Base-by-base conservation (phyloP, 2,888 invertebrate genomes). In the Dilophus febrilis region DNA sequence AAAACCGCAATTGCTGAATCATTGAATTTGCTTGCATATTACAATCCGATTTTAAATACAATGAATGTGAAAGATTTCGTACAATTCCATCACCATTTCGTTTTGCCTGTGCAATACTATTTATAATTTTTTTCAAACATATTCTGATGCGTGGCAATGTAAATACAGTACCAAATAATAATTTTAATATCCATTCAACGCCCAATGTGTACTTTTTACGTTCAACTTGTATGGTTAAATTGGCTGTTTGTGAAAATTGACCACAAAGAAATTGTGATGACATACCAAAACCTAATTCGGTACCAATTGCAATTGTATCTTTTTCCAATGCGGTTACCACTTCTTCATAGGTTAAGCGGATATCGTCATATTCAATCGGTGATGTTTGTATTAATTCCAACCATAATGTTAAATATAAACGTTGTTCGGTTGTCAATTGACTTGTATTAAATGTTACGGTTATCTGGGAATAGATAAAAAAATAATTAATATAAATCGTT, bases 321-420 rank as follows among this genome's bases (percentile, higher is more conserved):
- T 73, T 71, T 52, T 84, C 81, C 26, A 86, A 68, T 51, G 80
- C 70, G 1, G 79, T 71, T n/a, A 90, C 79, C 16, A 91, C 74
- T 2, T 79, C 72, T 53, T 79, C 76, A 51, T 77, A 73, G 0
- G 63, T 54, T 13, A 50, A 46, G 2, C 48, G 18, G 13, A 37
- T 40, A 6, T 32, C 39, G n/a, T 42, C 41, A 16, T 30, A 69
- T 31, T 68, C 56, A 10, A 88, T 69, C 1, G 86, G 77, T 40
- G 80, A 78, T 58, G 90, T 86, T 16, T 77, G 70, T 22, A 91
- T 56, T 1, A 78, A 68, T 57, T 86, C 82, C 41, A 80, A 61
- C 45, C 79, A 71, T 2, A 91, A 64, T 0, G 84, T 78, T 30
- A 91, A 63, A 63, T 84, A 88, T 38, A 72, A 68, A 45, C 80